A percentile compares a stretch with the other conserved stretches of the same genome.
phyloP scores from a whole-genome alignment of 2,797 vertebrate genomes.

The Diplodus puntazzo region DNA sequence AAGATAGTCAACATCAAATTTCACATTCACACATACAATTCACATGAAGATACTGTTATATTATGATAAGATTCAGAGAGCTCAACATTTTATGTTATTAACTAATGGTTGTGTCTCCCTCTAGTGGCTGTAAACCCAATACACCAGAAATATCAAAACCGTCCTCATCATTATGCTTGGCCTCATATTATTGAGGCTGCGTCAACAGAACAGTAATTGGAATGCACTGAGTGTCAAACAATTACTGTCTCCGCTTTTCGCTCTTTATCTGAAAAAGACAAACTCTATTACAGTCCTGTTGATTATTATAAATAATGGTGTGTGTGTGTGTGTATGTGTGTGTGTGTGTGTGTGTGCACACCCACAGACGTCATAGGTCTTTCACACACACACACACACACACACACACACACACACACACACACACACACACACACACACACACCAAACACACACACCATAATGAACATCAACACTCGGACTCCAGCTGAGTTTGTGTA shows the following conservation, averaged over 20 bases:
- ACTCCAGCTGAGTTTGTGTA: slow-evolving; percentile 1
- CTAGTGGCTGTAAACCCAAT: slow-evolving; percentile 59
- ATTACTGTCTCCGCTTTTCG: slow-evolving; percentile 44
- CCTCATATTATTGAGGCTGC: slow-evolving; percentile 38
- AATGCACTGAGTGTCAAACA: slow-evolving; percentile 55
- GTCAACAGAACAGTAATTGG: slow-evolving; percentile 58
- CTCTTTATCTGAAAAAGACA: slow-evolving; percentile 41
- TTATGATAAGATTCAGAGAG: background rate
- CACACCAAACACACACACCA: background rate
- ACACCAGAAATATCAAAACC: slow-evolving; percentile 8
- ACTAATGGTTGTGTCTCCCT: slow-evolving; percentile 59
- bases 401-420: slow-evolving; percentile 5
- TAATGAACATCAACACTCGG: background rate
- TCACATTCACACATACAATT: background rate
- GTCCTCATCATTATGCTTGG: slow-evolving; percentile 40
- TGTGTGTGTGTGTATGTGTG: background rate
- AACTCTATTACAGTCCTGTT: slow-evolving; percentile 36
- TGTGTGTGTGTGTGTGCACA: background rate
- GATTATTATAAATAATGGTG: slow-evolving; percentile 28
- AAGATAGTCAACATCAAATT: background rate
- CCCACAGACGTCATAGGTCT: no score
- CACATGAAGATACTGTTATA: background rate
- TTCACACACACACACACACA: slow-evolving; percentile 4
- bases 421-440: slow-evolving; percentile 8
- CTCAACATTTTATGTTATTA: background rate